phyloP scores from a whole-genome alignment of 2,888 invertebrate species.

The Diaphora mendica region DNA sequence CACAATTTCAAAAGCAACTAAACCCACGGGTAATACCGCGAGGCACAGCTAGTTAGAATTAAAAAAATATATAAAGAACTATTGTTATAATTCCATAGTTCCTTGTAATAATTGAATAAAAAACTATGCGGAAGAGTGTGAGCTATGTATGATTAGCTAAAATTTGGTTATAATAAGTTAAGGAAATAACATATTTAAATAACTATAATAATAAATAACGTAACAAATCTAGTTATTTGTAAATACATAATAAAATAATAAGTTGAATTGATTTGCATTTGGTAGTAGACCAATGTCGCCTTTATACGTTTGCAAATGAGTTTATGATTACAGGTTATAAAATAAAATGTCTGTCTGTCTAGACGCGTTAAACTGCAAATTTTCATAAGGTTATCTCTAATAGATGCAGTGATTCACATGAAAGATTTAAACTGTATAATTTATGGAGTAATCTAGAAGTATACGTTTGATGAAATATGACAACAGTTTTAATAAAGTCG shows the following conservation, averaged over 20 bases:
- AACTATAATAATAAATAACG: not conserved
- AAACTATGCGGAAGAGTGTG: not conserved
- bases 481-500: too few species aligned
- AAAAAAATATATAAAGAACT: not conserved
- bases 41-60: too few species aligned
- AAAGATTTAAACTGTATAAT: too few species aligned
- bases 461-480: too few species aligned
- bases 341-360: too few species aligned
- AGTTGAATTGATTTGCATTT: not conserved
- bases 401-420: too few species aligned
- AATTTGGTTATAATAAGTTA: not conserved
- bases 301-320: not conserved
- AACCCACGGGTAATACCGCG: too few species aligned
- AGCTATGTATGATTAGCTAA: not conserved
- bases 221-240: not conserved
- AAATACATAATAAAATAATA: not conserved
- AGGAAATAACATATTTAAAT: conserved; percentile 3
- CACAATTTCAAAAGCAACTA: too few species aligned
- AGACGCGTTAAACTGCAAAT: too few species aligned
- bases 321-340: too few species aligned
- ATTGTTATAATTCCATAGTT: not conserved
- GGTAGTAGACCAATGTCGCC: not conserved
- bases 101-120: not conserved
- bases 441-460: too few species aligned
- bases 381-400: too few species aligned